These are phyloP conservation scores for Pygoscelis adeliae DNA, from an alignment of 2,113 vertebrate species.

Conservation along the genomic window DNA sequence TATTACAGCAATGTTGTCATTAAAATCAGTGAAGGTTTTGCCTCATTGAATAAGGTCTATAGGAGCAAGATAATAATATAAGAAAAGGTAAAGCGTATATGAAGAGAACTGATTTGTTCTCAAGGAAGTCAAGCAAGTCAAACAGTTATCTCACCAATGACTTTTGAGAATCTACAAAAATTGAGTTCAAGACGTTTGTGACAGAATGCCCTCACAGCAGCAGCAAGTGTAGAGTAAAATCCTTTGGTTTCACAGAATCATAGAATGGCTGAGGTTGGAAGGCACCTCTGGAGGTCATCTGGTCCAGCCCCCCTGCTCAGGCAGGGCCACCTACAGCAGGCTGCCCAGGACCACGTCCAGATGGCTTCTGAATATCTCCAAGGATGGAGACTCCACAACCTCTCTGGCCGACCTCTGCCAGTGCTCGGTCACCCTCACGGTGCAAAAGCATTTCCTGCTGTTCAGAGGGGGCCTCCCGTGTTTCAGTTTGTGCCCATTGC, in stretches of 20 bases:
- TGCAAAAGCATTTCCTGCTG: not conserved
- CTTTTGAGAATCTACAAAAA: not conserved
- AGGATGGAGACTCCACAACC: not conserved
- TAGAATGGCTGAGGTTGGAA: not conserved
- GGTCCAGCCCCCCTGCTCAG: not conserved
- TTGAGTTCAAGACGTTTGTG: not conserved
- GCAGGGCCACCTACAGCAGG: not conserved
- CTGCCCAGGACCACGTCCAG: not conserved
- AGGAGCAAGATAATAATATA: not conserved
- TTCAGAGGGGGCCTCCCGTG: not conserved
- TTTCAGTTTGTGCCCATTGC: not conserved
- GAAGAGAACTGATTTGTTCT: not conserved
- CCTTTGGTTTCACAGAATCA: not conserved
- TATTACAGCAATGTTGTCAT: not conserved
- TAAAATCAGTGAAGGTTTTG: slow-evolving; percentile 21
- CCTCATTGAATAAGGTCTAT: not conserved
- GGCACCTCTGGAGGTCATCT: not conserved
- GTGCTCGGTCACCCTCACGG: rapidly evolving
- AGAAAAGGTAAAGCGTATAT: not conserved
- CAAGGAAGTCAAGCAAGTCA: not conserved
- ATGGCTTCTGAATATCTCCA: not conserved
- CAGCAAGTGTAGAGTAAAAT: not conserved
- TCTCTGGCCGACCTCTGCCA: not conserved
- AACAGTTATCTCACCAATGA: not conserved
- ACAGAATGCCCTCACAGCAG: not conserved